Conservation (phyloP, 2,888 invertebrate genomes). For the Bugula neritina region DNA sequence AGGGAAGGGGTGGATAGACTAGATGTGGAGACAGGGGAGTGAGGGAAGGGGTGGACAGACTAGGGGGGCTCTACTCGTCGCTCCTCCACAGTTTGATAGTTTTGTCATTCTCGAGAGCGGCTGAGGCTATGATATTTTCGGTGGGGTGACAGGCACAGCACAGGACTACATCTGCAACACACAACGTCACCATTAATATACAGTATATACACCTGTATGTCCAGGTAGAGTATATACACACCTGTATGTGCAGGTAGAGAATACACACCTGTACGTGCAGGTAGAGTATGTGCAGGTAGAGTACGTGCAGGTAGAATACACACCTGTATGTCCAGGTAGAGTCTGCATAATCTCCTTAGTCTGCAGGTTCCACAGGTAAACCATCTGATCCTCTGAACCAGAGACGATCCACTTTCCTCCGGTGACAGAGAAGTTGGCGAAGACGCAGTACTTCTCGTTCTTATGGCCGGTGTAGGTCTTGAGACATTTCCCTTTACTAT, state of each 20-base stretch:
- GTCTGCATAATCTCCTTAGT: constrained; percentile 99
- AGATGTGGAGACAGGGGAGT: background rate
- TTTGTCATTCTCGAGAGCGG: constrained; percentile 95
- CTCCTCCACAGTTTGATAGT: constrained; percentile 99
- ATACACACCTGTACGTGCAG: constrained; percentile 84
- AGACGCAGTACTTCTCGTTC: constrained; percentile 99
- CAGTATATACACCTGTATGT: constrained; percentile 86
- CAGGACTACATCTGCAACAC: constrained; percentile 66
- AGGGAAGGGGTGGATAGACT: background rate
- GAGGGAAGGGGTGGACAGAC: background rate
- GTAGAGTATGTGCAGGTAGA: constrained; percentile 92
- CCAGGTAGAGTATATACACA: constrained; percentile 94
- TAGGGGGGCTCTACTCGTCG: constrained; percentile 53
- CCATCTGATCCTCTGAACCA: constrained; percentile 97
- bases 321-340: constrained; percentile 89
- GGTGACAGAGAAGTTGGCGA: constrained; percentile 98
- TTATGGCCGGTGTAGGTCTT: constrained; percentile 97
- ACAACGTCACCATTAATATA: no score
- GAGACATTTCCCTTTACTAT: constrained; percentile 93
- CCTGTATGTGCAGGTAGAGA: constrained; percentile 97
- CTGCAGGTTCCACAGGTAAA: constrained; percentile 99
- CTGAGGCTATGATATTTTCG: constrained; percentile 97
- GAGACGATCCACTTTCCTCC: constrained; percentile 99
- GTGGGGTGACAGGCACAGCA: constrained; percentile 99
- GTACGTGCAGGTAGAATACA: no score